These are phyloP conservation scores for Triplophysa rosa DNA, from an alignment of 2,113 vertebrate genomes.

Conservation along the genomic window DNA sequence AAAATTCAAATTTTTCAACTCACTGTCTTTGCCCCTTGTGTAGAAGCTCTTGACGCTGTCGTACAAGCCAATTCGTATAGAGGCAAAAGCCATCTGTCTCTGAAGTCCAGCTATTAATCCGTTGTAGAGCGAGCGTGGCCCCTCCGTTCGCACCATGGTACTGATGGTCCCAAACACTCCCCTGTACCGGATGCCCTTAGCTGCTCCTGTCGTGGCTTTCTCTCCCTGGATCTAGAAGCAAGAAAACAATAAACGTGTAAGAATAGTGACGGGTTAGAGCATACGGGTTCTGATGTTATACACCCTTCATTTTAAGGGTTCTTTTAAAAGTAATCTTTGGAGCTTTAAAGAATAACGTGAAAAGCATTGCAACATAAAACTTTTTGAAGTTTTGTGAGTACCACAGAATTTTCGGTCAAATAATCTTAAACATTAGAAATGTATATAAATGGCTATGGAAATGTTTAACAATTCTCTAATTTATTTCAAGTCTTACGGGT, in stretches of 20 bases:
- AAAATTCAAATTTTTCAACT: constrained; percentile 48
- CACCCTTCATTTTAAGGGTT: background rate
- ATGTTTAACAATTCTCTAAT: background rate
- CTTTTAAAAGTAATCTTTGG: background rate
- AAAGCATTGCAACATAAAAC: background rate
- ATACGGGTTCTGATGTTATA: no score
- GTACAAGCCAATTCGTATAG: constrained; percentile 84
- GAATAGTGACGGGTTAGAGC: no score
- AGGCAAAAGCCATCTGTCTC: constrained; percentile 83
- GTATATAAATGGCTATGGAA: background rate
- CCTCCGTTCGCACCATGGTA: constrained; percentile 82
- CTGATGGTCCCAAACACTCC: constrained; percentile 83
- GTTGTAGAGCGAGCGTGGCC: constrained; percentile 78
- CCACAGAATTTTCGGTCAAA: no score
- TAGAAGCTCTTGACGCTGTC: constrained; percentile 81
- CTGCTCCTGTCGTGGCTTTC: constrained; percentile 49
- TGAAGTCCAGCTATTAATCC: constrained; percentile 83
- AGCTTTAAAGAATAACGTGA: background rate
- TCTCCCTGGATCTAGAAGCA: constrained; percentile 81
- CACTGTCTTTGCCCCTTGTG: constrained; percentile 76
- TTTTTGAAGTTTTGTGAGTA: background rate
- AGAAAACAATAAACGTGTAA: constrained; percentile 20
- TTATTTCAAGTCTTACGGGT: no score
- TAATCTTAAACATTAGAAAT: no score
- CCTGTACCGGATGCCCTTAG: constrained; percentile 74